Evolutionary conservation across 2,113 vertebrate species (phyloP).

Genomic region (Cavia porcellus): DNA sequence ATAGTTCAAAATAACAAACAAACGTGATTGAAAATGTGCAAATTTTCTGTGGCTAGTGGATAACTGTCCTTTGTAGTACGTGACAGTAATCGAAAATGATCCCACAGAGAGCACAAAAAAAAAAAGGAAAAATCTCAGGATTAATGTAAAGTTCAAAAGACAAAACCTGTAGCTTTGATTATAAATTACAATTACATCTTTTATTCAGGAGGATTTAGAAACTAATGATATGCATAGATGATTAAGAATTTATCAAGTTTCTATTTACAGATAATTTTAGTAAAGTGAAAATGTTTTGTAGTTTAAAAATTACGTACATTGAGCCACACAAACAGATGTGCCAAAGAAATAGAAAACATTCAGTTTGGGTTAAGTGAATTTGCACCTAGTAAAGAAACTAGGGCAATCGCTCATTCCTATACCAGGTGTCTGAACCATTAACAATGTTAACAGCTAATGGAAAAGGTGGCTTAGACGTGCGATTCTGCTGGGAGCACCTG

Average conservation of each 20-base stretch:
- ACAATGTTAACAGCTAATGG: constrained; percentile 26
- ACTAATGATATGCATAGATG: not conserved
- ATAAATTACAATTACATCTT: not conserved
- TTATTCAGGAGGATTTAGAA: not conserved
- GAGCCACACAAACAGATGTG: constrained; percentile 64
- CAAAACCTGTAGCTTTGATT: not conserved
- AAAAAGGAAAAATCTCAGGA: not conserved
- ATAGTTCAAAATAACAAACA: not conserved
- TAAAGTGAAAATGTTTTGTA: not conserved
- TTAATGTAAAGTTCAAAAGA: not conserved
- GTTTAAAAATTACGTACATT: constrained; percentile 28
- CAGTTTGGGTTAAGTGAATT: constrained; percentile 43
- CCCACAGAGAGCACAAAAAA: not conserved
- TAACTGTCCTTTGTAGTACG: too few relatives aligned
- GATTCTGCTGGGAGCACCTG: not conserved
- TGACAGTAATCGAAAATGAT: too few relatives aligned
- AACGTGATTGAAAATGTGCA: not conserved
- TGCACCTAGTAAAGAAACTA: constrained; percentile 40
- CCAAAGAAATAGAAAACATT: constrained; percentile 64
- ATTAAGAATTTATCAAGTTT: not conserved
- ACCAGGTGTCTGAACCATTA: constrained; percentile 66
- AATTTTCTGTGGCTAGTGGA: not conserved
- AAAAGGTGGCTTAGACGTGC: constrained; percentile 65
- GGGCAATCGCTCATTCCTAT: constrained; percentile 42
- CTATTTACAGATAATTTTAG: constrained; percentile 31